Conservation (phyloP, 2,888 invertebrate genomes). For the Baccha elongata region DNA sequence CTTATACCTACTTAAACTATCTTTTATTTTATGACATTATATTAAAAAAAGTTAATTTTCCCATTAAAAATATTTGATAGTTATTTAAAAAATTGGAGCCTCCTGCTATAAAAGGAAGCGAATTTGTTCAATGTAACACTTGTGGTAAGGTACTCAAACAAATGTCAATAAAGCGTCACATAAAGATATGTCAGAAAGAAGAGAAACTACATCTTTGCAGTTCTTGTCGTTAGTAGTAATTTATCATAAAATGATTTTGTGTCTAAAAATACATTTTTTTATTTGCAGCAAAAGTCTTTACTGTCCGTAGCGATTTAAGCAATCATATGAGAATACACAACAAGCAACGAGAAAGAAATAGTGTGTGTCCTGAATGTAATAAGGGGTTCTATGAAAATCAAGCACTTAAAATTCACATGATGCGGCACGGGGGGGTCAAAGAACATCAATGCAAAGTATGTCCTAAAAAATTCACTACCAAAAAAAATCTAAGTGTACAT, state of each 20-base stretch:
- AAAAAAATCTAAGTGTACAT: slow-evolving; percentile 56
- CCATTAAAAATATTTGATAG: no score
- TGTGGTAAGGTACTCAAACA: slow-evolving; percentile 56
- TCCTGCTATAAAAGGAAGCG: not conserved
- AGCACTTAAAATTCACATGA: slow-evolving; percentile 52
- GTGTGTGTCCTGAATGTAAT: slow-evolving; percentile 42
- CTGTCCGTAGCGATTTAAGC: slow-evolving; percentile 47
- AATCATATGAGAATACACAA: slow-evolving; percentile 62
- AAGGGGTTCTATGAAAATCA: slow-evolving; percentile 67
- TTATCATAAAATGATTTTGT: not conserved
- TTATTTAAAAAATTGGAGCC: not conserved
- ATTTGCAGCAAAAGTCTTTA: slow-evolving; percentile 53
- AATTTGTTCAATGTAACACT: slow-evolving; percentile 36
- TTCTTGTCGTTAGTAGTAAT: slow-evolving; percentile 56
- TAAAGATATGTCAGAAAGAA: slow-evolving; percentile 46
- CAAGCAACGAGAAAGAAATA: slow-evolving; percentile 36
- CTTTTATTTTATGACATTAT: no score
- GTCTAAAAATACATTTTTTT: no score
- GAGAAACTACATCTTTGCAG: slow-evolving; percentile 54
- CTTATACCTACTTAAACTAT: no score
- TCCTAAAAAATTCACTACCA: slow-evolving; percentile 59
- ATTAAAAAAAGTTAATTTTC: no score
- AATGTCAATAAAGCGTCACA: slow-evolving; percentile 57
- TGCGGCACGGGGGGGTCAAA: slow-evolving; percentile 44
- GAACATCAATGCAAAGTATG: slow-evolving; percentile 54